Percentiles rank a stretch among this genome's conserved stretches.
phyloP scores from a whole-genome alignment of 2,113 vertebrate species.

The Noctilio leporinus region DNA sequence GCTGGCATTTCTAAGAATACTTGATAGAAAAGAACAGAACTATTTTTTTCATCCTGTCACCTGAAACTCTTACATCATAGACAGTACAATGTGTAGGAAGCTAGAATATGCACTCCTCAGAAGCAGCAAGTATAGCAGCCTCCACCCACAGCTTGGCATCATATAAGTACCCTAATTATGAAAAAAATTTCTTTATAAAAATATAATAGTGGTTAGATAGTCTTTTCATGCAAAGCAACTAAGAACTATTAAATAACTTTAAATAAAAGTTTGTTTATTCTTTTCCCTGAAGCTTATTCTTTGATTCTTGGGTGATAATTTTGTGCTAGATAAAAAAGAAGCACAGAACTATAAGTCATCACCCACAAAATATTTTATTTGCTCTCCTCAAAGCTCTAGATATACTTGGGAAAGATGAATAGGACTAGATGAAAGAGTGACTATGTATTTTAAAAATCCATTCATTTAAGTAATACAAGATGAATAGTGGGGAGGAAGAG shows the following conservation, averaged over 20 bases:
- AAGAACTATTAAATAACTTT: conserved; percentile 25
- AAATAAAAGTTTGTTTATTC: conserved; percentile 15
- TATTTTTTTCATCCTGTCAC: conserved; percentile 60
- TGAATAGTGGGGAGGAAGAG: too few relatives aligned
- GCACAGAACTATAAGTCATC: not conserved
- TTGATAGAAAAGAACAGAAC: conserved; percentile 35
- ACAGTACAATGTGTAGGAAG: not conserved
- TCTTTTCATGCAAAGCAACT: not conserved
- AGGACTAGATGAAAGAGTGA: not conserved
- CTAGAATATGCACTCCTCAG: not conserved
- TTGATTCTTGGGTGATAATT: conserved; percentile 32
- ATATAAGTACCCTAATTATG: not conserved
- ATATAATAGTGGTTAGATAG: not conserved
- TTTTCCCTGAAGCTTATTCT: conserved; percentile 7
- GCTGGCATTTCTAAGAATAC: conserved; percentile 69
- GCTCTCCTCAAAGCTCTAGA: not conserved
- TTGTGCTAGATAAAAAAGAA: not conserved
- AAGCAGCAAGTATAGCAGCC: not conserved
- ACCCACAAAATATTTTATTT: not conserved
- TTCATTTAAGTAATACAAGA: not conserved
- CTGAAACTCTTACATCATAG: conserved; percentile 50
- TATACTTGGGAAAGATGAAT: not conserved
- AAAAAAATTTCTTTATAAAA: conserved; percentile 4
- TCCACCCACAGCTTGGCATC: not conserved
- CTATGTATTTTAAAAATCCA: not conserved